Base-by-base conservation (phyloP, 1,140 invertebrate genomes). In the Oscheius sp. region DNA sequence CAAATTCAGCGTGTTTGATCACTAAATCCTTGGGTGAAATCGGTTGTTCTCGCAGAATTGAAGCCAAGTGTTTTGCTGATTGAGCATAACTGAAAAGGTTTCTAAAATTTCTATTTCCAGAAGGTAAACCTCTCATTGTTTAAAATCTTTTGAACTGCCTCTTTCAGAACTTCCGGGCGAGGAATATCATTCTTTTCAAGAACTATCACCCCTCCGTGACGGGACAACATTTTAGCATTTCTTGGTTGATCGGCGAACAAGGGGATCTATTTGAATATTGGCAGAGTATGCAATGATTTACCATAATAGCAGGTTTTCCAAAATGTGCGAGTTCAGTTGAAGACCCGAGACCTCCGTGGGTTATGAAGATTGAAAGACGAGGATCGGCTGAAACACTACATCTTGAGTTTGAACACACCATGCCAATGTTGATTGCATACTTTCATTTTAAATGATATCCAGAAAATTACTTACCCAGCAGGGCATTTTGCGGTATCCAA, bases 331-430 rank as follows among this genome's bases (percentile, higher is more conserved):
- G 58, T 67, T 80, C 79, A 31, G 64, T 66, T 13, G 68, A 66
- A 31, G 79, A 73, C 34, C 76, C 79, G 34, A 75, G 72, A 23
- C 79, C 79, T 55, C 75, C 76, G 45, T 80, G 79, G 7, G 79
- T 80, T 35, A 80, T 72, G 70, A 80, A 80, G 1, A 76, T 1
- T 20, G 52, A 58, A 10, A 76, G 32, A 15, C 76, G 69, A 29
- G 64, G 35, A 68, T 80, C 79, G 29, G 75, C 79, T 66, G 74
- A 45, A 42, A 79, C 26, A 46, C 67, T 61, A 29, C 15, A 3
- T 23, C 35, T 42, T 42, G 10, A 42, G n/a, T n/a, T n/a, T n/a
- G n/a, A n/a, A n/a, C n/a, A n/a, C n/a, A n/a, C n/a, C n/a, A n/a
- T n/a, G n/a, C n/a, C n/a, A n/a, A n/a, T n/a, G n/a, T n/a, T n/a